Base-by-base conservation (phyloP, 53 echinoderm and acorn worm species). In the Holothuria leucospilota region DNA sequence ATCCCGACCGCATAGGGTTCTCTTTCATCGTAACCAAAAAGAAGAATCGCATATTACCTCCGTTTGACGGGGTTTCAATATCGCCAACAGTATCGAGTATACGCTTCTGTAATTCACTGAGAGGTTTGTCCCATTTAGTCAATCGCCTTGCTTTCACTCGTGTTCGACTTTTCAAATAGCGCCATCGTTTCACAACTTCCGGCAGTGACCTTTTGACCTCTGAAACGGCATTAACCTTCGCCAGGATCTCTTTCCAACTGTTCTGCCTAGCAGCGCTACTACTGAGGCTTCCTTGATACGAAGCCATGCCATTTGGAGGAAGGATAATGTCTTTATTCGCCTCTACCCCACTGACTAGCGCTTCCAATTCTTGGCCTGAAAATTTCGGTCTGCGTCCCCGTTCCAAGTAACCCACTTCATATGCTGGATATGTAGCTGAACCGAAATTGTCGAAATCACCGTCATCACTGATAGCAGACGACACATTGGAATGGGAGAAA, bases 111-210 rank as follows among this genome's bases (percentile, higher is more conserved):
- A 83, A 46, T 40, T 83, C 84, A 27, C 18, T 83, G 7, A 83
- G 68, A 11, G 84, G 67, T 26, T 83, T 83, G 51, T 83, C 84
- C 84, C 84, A 83, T 29, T 67, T 64, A 4, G 84, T 83, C 40
- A 83, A 66, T 8, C 84, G 65, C 39, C 84, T 41, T 9, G 84
- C 84, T 24, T 83, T 83, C 12, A 83, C 84, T 21, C 68, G 65
- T 27, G 84, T 83, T 20, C 84, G 67, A 67, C 84, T 83, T 67
- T 83, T 83, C 24, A 83, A 29, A 67, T 83, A 83, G 23, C 84
- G 65, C 84, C 84, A 83, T 46, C 84, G 40, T 29, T 83, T 83
- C 0, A 83, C 68, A 20, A 83, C 84, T 66, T 83, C 84, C 2
- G 65, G 84, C 49, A 83, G 40, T 9, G 80, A n/a, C 15, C 84